phyloP scores from a whole-genome alignment of 2,888 invertebrate genomes.

The Drosophila meridiana region DNA sequence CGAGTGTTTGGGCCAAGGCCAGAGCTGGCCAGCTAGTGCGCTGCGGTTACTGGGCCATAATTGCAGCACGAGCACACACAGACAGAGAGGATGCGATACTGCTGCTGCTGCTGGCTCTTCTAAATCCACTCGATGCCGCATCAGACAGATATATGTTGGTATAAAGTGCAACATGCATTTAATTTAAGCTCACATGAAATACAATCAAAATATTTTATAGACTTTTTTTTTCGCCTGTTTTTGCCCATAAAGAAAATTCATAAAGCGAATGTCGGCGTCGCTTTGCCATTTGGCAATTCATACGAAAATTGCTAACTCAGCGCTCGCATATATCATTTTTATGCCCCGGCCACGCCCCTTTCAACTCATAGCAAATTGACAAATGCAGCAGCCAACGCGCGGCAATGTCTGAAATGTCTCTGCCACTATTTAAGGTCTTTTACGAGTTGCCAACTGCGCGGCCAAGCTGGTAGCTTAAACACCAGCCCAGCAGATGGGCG shows the following conservation, averaged over 20 bases:
- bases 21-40: slow-evolving; percentile 17
- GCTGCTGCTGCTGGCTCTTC: background rate
- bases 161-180: slow-evolving; percentile 66
- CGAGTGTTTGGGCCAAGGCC: slow-evolving; percentile 41
- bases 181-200: slow-evolving; percentile 61
- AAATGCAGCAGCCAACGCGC: slow-evolving; percentile 64
- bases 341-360: slow-evolving; percentile 76
- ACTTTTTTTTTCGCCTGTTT: slow-evolving; percentile 21
- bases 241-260: slow-evolving; percentile 66
- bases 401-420: slow-evolving; percentile 76
- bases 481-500: slow-evolving; percentile 20
- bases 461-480: slow-evolving; percentile 48
- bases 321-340: slow-evolving; percentile 78
- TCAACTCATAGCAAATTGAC: slow-evolving; percentile 78
- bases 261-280: slow-evolving; percentile 55
- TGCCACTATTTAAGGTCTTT: slow-evolving; percentile 78
- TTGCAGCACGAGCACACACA: slow-evolving; percentile 38
- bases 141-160: slow-evolving; percentile 16
- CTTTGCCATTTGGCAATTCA: slow-evolving; percentile 73
- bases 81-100: slow-evolving; percentile 1
- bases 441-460: slow-evolving; percentile 51
- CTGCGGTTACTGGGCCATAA: slow-evolving; percentile 60
- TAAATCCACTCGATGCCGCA: slow-evolving; percentile 46
- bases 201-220: slow-evolving; percentile 69
- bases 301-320: slow-evolving; percentile 80